These are phyloP conservation scores for Invenusta paracnida DNA, from an alignment of 2,888 invertebrate genomes.

Conservation along the genomic window DNA sequence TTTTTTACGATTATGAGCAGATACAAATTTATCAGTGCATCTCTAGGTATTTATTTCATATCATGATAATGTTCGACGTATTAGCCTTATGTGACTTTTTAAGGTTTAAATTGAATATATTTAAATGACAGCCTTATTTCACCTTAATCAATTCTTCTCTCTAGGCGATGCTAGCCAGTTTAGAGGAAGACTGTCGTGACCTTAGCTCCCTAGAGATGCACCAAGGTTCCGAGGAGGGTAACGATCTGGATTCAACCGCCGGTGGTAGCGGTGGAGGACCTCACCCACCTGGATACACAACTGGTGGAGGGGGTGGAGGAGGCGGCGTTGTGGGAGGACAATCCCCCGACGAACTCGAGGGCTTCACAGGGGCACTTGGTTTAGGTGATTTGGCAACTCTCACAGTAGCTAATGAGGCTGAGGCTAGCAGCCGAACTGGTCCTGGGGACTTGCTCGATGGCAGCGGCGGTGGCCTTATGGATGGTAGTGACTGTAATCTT, in stretches of 20 bases:
- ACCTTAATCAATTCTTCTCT: no score
- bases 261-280: not conserved
- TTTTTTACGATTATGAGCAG: no score
- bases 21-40: no score
- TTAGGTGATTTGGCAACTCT: slow-evolving; percentile 86
- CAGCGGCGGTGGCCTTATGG: not conserved
- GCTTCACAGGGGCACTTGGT: slow-evolving; percentile 20
- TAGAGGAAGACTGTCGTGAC: not conserved
- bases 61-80: no score
- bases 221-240: not conserved
- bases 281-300: no score
- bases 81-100: no score
- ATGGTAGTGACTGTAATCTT: slow-evolving; percentile 70
- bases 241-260: not conserved
- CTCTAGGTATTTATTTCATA: no score
- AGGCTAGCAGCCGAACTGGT: slow-evolving; percentile 63
- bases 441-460: not conserved
- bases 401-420: slow-evolving; percentile 92
- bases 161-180: not conserved
- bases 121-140: no score
- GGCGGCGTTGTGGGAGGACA: not conserved
- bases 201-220: not conserved
- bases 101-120: no score
- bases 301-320: no score
- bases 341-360: slow-evolving; percentile 1